Conservation (phyloP, 1,140 invertebrate genomes). For the Hycleus phaleratus region DNA sequence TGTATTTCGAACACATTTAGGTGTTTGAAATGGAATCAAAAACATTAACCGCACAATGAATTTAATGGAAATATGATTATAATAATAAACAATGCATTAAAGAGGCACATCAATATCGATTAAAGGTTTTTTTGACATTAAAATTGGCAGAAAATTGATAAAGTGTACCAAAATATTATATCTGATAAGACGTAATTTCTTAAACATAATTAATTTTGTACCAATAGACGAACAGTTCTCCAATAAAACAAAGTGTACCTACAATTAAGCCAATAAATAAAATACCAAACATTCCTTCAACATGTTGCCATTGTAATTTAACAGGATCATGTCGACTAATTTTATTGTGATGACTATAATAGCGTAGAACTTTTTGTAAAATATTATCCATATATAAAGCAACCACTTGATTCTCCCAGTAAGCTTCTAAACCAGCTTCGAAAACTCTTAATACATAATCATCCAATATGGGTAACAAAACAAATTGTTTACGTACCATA, state of each 20-base stretch:
- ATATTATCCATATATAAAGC: constrained; percentile 17
- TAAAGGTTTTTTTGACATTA: too few relatives aligned
- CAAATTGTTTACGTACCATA: constrained; percentile 47
- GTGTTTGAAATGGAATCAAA: too few relatives aligned
- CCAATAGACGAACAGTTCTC: neutral
- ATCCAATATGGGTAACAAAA: constrained; percentile 27
- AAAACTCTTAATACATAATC: constrained; percentile 20
- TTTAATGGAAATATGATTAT: too few relatives aligned
- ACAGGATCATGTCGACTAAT: constrained; percentile 4
- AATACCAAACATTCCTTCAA: constrained; percentile 27
- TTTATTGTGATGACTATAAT: constrained; percentile 10
- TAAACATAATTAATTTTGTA: too few relatives aligned
- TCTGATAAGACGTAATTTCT: too few relatives aligned
- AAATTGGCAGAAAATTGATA: too few relatives aligned
- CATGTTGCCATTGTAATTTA: constrained; percentile 25
- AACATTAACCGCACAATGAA: too few relatives aligned
- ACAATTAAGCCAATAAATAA: constrained; percentile 17
- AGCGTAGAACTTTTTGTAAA: constrained; percentile 24
- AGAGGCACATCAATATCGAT: too few relatives aligned
- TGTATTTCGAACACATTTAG: too few relatives aligned
- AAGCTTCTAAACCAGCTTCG: constrained; percentile 22
- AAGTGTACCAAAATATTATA: too few relatives aligned
- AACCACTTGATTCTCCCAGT: constrained; percentile 23
- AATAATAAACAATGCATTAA: too few relatives aligned
- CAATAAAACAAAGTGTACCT: neutral